Base-by-base conservation (phyloP, 2,113 vertebrate genomes). In the Aptenodytes patagonicus region DNA sequence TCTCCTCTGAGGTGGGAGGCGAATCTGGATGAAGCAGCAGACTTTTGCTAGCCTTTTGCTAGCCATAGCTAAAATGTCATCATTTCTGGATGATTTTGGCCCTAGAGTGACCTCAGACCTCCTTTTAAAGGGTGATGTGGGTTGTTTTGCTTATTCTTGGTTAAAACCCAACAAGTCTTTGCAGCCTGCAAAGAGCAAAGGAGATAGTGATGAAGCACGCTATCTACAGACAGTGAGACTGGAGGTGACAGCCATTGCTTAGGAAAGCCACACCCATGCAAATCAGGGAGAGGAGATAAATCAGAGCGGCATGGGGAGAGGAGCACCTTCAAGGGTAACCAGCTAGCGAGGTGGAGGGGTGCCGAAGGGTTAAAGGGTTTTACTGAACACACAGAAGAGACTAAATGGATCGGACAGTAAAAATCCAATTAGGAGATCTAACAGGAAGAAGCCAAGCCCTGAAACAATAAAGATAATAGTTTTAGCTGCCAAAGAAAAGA, bases 391-490 rank as follows among this genome's bases (percentile, higher is more conserved):
- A 62, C 62, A 89, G 81, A 68, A 88, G 70, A 88, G 77, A 91
- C 84, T 96, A 96, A 97, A 92, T 72, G 91, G 96, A 95, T 92
- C 0, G 2, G 84, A 96, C 85, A 83, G 78, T 47, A 95, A 82
- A 97, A 97, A 97, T 93, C 94, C 94, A 96, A 90, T 96, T 93
- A 97, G 78, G 75, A 95, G 79, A 83, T 94, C 71, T 94, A 92
- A 66, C 42, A 90, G 87, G 90, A 95, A 90, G 93, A 81, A 96
- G 72, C 88, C 85, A 91, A 91, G 85, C 87, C 78, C 78, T 73
- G 82, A 82, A 96, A 95, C 87, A 96, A 95, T 91, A 87, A 92
- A 87, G 93, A 69, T 87, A 94, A 94, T 93, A 77, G 68, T 54
- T 95, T 85, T 90, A 95, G 80, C 62, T 77, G 81, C 93, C 84